These are phyloP conservation scores for Melolontha melolontha DNA, from an alignment of 2,888 invertebrate species.

Conservation along the genomic window DNA sequence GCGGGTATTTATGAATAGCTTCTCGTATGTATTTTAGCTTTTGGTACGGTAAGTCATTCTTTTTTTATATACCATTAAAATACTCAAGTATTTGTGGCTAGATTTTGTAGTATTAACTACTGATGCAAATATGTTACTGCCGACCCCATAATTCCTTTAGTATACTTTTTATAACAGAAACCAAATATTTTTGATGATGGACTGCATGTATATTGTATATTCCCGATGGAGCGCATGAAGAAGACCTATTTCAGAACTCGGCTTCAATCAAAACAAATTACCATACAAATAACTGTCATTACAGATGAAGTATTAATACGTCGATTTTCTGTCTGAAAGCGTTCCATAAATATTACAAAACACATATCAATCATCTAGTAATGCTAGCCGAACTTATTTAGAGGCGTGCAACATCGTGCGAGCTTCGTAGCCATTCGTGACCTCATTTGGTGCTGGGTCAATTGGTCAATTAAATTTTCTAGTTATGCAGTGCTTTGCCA, in stretches of 20 bases:
- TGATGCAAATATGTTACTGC: too few species aligned
- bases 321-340: slow-evolving; percentile 26
- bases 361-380: slow-evolving; percentile 35
- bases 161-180: too few species aligned
- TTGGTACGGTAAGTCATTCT: too few species aligned
- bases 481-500: slow-evolving; percentile 14
- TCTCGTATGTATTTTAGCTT: too few species aligned
- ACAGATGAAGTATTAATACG: slow-evolving; percentile 35
- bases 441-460: slow-evolving; percentile 34
- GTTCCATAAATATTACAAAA: slow-evolving; percentile 34
- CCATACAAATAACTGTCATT: slow-evolving; percentile 37
- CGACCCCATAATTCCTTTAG: too few species aligned
- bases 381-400: slow-evolving; percentile 25
- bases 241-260: slow-evolving; percentile 17
- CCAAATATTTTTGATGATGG: too few species aligned
- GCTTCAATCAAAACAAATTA: slow-evolving; percentile 31
- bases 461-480: slow-evolving; percentile 38
- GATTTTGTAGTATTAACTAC: too few species aligned
- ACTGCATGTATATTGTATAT: too few species aligned
- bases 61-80: too few species aligned
- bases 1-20: too few species aligned
- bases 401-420: slow-evolving; percentile 27
- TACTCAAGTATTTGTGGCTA: too few species aligned
- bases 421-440: slow-evolving; percentile 25
- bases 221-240: neutral